A percentile compares a stretch with the other conserved stretches of the same genome.
phyloP scores from a whole-genome alignment of 2,797 vertebrate species.

The Rhincodon typus region DNA sequence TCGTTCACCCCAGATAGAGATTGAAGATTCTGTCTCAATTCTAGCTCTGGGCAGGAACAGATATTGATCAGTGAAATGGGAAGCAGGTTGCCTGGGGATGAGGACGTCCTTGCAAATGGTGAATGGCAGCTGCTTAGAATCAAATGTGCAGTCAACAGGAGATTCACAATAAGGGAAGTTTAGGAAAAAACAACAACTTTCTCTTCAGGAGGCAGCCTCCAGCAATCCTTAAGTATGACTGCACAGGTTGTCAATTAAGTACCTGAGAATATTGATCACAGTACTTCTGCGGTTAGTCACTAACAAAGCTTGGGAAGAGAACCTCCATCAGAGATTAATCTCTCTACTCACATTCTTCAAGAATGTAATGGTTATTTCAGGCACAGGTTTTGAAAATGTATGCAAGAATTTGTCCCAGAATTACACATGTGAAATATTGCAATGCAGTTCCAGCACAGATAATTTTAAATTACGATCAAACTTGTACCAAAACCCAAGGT shows the following conservation, averaged over 20 bases:
- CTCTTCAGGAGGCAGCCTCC: background rate
- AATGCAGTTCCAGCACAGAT: background rate
- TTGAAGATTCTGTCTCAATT: no score
- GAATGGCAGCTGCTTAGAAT: background rate
- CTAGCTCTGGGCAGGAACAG: background rate
- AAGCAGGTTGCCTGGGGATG: background rate
- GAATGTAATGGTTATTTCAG: background rate
- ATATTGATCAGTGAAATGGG: background rate
- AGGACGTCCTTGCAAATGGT: background rate
- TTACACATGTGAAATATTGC: background rate
- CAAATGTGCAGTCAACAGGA: background rate
- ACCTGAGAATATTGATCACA: background rate
- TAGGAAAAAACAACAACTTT: background rate
- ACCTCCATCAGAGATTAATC: background rate
- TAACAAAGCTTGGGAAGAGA: background rate
- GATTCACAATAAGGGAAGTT: background rate
- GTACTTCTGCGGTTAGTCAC: background rate
- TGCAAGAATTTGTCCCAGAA: background rate
- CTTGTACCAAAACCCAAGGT: background rate
- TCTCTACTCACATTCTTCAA: background rate
- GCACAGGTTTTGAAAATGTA: background rate
- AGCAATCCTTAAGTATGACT: background rate
- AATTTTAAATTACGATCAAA: background rate
- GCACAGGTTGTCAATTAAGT: background rate
- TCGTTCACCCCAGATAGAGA: no score